Conservation (phyloP, 2,113 vertebrate species). For the Chlorodrepanis virens region DNA sequence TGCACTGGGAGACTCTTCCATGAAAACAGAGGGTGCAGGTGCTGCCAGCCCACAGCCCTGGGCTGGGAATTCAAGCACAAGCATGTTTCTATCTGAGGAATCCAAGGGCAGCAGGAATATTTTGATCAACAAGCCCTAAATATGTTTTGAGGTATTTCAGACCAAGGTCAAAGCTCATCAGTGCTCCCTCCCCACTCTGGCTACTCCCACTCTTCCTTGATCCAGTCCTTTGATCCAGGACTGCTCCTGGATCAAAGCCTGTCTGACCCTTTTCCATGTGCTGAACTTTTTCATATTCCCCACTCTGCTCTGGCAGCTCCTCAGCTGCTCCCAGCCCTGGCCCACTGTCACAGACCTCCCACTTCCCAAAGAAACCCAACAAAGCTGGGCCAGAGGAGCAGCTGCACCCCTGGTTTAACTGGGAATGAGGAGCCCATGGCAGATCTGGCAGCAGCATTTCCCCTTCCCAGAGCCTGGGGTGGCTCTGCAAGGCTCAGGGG, state of each 20-base stretch:
- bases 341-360: not conserved
- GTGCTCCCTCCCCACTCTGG: not conserved
- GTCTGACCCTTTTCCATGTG: not conserved
- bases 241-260: not conserved
- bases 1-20: not conserved
- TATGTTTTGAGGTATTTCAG: not conserved
- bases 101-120: not conserved
- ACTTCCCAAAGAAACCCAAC: not conserved
- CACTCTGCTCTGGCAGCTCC: accelerated
- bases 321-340: not conserved
- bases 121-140: not conserved
- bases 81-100: accelerated
- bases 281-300: not conserved
- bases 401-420: not conserved
- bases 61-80: not conserved
- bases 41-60: not conserved
- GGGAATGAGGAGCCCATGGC: not conserved
- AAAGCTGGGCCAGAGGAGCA: not conserved
- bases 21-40: not conserved
- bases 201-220: not conserved
- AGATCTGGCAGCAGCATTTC: not conserved
- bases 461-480: not conserved
- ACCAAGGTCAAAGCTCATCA: not conserved
- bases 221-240: no score
- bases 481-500: not conserved